Percentiles rank a stretch among this genome's conserved stretches.
These are phyloP conservation scores for Ailurus styani DNA, from an alignment of 2,113 vertebrate genomes.

Conservation along the genomic window DNA sequence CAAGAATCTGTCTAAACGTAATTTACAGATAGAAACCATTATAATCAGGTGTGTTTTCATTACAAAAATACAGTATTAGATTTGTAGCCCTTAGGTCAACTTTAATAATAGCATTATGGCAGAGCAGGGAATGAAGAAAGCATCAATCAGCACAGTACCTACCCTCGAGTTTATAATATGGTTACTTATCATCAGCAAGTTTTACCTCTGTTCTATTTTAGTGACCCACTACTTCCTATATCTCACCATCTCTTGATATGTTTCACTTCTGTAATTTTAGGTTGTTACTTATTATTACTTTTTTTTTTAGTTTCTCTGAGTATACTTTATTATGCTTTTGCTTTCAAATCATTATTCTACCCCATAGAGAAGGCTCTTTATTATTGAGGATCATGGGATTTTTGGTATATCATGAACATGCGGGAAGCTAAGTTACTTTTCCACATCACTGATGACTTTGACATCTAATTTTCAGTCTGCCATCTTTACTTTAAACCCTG, in stretches of 20 bases:
- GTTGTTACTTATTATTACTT: background rate
- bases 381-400: background rate
- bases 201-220: background rate
- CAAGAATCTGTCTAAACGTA: background rate
- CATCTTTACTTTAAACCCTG: background rate
- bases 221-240: background rate
- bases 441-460: background rate
- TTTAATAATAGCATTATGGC: background rate
- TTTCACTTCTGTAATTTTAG: background rate
- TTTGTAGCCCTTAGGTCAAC: background rate
- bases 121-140: background rate
- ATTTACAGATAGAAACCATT: background rate
- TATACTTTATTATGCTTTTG: background rate
- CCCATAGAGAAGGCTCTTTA: background rate
- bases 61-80: background rate
- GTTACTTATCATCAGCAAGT: background rate
- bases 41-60: background rate
- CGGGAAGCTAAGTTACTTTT: background rate
- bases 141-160: background rate
- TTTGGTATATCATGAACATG: background rate
- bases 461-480: background rate
- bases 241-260: background rate
- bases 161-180: background rate
- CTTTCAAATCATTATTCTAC: background rate
- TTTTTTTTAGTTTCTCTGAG: background rate